Percentiles rank a stretch among this genome's conserved stretches.
These are phyloP conservation scores for Tineola bisselliella DNA, from an alignment of 2,888 invertebrate genomes.

Conservation along the genomic window DNA sequence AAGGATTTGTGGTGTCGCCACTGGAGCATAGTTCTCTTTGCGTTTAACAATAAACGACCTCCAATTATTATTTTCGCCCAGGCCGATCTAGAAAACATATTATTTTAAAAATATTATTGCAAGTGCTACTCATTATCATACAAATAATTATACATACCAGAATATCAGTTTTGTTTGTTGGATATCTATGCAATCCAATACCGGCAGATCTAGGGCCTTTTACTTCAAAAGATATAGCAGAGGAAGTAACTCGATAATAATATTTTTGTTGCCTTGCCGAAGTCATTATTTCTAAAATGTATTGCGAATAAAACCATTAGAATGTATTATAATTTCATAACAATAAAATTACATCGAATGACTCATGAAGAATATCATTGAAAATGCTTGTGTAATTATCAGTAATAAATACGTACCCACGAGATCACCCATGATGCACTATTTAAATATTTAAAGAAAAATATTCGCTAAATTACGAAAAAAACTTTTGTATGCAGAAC, in stretches of 20 bases:
- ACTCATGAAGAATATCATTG: no score
- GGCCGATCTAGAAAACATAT: not conserved
- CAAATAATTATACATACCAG: slow-evolving; percentile 32
- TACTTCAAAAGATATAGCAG: slow-evolving; percentile 34
- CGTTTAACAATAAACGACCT: not conserved
- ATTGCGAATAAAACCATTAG: no score
- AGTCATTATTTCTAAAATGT: slow-evolving; percentile 34
- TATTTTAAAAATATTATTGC: no score
- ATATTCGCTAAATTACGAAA: no score
- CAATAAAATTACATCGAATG: no score
- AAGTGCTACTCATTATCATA: no score
- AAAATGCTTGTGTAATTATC: not conserved
- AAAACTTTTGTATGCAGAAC: no score
- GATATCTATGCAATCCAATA: slow-evolving; percentile 31
- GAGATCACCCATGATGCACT: slow-evolving; percentile 17
- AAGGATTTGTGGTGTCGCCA: slow-evolving; percentile 50
- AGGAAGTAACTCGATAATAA: slow-evolving; percentile 18
- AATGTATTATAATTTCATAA: no score
- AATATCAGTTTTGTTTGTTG: slow-evolving; percentile 24
- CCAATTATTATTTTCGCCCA: not conserved
- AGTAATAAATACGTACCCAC: slow-evolving; percentile 17
- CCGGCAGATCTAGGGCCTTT: slow-evolving; percentile 29
- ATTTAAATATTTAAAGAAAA: no score
- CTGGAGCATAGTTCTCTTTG: not conserved
- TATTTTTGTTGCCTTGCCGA: not conserved